A percentile compares a stretch with the other conserved stretches of the same genome.
These are phyloP conservation scores for Xerus rutilus DNA, from an alignment of 2,797 vertebrate genomes.

Conservation along the genomic window DNA sequence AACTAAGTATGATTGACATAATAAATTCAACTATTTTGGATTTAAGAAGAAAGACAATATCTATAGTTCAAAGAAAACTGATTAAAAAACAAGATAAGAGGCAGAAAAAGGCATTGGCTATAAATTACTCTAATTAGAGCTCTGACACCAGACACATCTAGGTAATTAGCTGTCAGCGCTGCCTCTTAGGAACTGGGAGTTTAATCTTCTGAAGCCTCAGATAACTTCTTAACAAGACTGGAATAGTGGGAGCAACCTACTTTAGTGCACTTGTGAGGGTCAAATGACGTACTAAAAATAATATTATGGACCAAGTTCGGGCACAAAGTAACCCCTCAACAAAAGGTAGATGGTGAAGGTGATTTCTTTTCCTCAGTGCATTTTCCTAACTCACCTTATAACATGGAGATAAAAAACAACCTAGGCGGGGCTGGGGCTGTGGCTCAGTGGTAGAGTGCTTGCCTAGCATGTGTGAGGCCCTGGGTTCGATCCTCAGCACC, in stretches of 20 bases:
- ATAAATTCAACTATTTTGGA: not conserved
- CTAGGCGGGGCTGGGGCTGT: too few species aligned
- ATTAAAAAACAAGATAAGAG: not conserved
- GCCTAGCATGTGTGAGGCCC: too few species aligned
- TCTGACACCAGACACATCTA: not conserved
- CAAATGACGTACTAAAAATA: not conserved
- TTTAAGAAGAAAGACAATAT: conserved; percentile 11
- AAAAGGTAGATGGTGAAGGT: not conserved
- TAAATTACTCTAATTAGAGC: conserved; percentile 15
- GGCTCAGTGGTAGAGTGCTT: too few species aligned
- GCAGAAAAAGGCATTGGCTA: not conserved
- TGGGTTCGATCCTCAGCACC: too few species aligned
- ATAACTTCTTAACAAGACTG: not conserved
- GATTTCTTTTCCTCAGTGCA: not conserved
- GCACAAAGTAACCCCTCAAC: not conserved
- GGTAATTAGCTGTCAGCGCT: not conserved
- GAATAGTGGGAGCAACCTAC: not conserved
- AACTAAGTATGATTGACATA: not conserved
- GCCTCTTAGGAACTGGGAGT: not conserved
- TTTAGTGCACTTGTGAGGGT: not conserved
- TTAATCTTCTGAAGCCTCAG: not conserved
- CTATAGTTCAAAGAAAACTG: not conserved
- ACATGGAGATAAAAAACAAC: not conserved
- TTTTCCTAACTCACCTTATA: not conserved
- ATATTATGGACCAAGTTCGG: not conserved